Evolutionary conservation across 2,888 invertebrate species (phyloP).

Genomic region (Drosophila peninsularis): DNA sequence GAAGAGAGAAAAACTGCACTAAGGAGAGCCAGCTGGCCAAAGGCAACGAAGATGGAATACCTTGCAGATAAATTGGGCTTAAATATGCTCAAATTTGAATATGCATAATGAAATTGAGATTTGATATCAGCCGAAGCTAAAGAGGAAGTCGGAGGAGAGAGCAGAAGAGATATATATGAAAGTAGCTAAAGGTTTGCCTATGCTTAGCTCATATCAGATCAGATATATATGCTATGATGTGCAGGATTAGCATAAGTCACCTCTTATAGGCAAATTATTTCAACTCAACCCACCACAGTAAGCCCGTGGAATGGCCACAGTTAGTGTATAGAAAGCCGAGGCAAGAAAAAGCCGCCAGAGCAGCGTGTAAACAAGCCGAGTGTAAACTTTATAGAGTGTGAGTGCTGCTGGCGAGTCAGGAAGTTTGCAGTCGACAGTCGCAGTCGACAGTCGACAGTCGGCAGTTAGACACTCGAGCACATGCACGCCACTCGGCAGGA

Average conservation of each 20-base stretch:
- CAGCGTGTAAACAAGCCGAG: slow-evolving; percentile 59
- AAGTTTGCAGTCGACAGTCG: slow-evolving; percentile 55
- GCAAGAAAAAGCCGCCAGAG: slow-evolving; percentile 22
- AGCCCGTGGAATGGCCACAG: background rate
- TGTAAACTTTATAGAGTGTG: slow-evolving; percentile 54
- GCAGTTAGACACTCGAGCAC: slow-evolving; percentile 69
- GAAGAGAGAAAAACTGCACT: slow-evolving; percentile 3
- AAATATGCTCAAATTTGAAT: background rate
- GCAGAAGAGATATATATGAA: too few species aligned
- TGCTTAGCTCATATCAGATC: background rate
- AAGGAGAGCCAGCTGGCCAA: background rate
- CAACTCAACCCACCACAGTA: background rate
- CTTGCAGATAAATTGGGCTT: background rate
- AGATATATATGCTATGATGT: background rate
- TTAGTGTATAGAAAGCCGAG: slow-evolving; percentile 19
- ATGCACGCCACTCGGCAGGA: slow-evolving; percentile 69
- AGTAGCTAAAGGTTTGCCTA: background rate
- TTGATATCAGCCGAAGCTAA: too few species aligned
- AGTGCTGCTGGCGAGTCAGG: slow-evolving; percentile 36
- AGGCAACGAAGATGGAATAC: slow-evolving; percentile 17
- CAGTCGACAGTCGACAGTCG: slow-evolving; percentile 46
- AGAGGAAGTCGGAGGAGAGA: too few species aligned
- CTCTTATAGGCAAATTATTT: background rate
- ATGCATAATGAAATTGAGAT: too few species aligned
- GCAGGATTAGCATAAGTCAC: background rate